Evolutionary conservation across 2,113 vertebrate genomes (phyloP).

Genomic region (Haemorhous mexicanus): DNA sequence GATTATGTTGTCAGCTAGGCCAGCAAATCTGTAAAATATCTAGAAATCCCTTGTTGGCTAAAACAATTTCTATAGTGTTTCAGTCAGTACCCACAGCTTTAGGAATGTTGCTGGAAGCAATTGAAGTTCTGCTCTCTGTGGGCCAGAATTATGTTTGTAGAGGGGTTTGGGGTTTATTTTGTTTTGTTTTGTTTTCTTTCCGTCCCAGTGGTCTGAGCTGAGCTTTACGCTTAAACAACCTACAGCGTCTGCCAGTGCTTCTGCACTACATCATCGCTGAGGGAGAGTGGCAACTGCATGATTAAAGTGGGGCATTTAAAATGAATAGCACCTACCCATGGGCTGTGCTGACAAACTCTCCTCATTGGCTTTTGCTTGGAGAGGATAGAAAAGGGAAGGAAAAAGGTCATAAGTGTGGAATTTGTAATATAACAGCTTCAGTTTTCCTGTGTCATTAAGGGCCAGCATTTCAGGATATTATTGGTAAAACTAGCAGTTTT

Average conservation of each 20-base stretch:
- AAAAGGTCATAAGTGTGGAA: background rate
- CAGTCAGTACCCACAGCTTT: slow-evolving; percentile 56
- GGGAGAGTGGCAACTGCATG: slow-evolving; percentile 68
- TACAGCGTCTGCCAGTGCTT: slow-evolving; percentile 33
- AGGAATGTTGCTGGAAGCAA: slow-evolving; percentile 61
- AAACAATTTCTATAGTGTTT: slow-evolving; percentile 72
- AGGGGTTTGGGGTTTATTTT: slow-evolving; percentile 20
- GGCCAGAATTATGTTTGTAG: slow-evolving; percentile 23
- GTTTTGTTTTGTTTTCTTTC: slow-evolving; percentile 35
- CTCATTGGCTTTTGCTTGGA: background rate
- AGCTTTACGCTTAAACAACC: slow-evolving; percentile 68
- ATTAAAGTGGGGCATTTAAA: slow-evolving; percentile 76
- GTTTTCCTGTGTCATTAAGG: slow-evolving; percentile 21
- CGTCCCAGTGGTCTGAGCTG: slow-evolving; percentile 54
- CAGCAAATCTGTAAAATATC: slow-evolving; percentile 79
- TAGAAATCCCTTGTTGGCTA: slow-evolving; percentile 64
- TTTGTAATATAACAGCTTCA: slow-evolving; percentile 27
- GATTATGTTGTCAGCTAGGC: slow-evolving; percentile 75
- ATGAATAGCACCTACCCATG: slow-evolving; percentile 56
- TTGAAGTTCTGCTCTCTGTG: slow-evolving; percentile 41
- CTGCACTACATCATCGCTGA: slow-evolving; percentile 75
- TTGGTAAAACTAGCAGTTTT: slow-evolving; percentile 57
- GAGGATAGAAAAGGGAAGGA: background rate
- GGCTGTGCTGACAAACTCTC: slow-evolving; percentile 48
- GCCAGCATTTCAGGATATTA: background rate